phyloP scores from a whole-genome alignment of 1,140 invertebrate genomes.

The Bombus haemorrhoidalis region DNA sequence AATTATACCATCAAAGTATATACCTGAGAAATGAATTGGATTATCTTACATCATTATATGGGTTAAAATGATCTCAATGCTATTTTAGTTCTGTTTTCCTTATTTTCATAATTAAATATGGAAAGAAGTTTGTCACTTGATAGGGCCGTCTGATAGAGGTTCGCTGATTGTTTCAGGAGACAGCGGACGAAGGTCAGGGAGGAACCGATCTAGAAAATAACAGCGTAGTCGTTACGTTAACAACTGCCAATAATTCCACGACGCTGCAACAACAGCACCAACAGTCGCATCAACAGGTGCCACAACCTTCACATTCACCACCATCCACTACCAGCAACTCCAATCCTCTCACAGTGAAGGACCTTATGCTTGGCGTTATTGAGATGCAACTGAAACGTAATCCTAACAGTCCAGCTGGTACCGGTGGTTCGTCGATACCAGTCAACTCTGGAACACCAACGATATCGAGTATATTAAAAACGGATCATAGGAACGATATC shows the following conservation, averaged over 20 bases:
- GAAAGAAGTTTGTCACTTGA: slow-evolving; percentile 61
- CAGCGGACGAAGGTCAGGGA: slow-evolving; percentile 90
- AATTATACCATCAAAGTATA: not conserved
- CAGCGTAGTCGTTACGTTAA: slow-evolving; percentile 73
- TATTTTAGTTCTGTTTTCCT: slow-evolving; percentile 31
- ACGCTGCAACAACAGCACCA: slow-evolving; percentile 68
- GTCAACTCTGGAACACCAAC: slow-evolving; percentile 84
- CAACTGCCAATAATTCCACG: slow-evolving; percentile 61
- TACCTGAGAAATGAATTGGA: not conserved
- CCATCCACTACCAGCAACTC: slow-evolving; percentile 79
- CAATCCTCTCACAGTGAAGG: slow-evolving; percentile 87
- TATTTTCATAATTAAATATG: not conserved
- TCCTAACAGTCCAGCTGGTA: slow-evolving; percentile 80
- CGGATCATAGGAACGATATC: slow-evolving; percentile 82
- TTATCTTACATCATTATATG: too few species aligned
- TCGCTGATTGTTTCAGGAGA: slow-evolving; percentile 85
- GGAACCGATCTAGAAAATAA: slow-evolving; percentile 78
- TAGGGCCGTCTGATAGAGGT: slow-evolving; percentile 81
- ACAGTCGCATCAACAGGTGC: slow-evolving; percentile 72
- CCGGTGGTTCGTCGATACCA: slow-evolving; percentile 69
- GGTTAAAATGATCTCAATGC: not conserved
- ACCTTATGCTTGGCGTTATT: slow-evolving; percentile 89
- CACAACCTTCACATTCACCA: slow-evolving; percentile 81
- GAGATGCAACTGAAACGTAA: slow-evolving; percentile 89
- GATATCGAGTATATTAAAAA: slow-evolving; percentile 86